phyloP scores from a whole-genome alignment of 2,888 invertebrate genomes.

The Villa cingulata region DNA sequence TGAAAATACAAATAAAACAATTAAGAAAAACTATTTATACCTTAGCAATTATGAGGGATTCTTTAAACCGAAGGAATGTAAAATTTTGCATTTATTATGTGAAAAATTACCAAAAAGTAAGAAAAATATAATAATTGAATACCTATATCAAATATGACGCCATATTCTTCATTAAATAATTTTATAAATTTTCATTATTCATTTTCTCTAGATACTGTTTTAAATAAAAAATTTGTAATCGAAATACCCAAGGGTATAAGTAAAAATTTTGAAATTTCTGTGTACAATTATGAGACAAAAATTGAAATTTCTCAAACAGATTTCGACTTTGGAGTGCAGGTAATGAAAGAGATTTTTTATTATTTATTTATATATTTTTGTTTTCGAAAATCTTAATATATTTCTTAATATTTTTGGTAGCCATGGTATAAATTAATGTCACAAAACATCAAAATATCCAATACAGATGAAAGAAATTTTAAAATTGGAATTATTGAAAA shows the following conservation, averaged over 20 bases:
- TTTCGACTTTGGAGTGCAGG: constrained; percentile 24
- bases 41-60: not conserved
- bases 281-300: constrained; percentile 22
- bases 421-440: constrained; percentile 21
- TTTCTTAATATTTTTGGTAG: not conserved
- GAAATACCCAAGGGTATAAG: constrained; percentile 22
- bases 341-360: constrained; percentile 9
- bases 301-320: constrained; percentile 21
- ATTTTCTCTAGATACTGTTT: constrained; percentile 14
- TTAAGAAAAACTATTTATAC: not conserved
- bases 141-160: too few species aligned
- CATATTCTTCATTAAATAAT: too few species aligned
- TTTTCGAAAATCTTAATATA: too few species aligned
- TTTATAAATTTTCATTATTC: not conserved
- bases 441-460: constrained; percentile 15
- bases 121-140: not conserved
- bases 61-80: not conserved
- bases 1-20: not conserved
- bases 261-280: constrained; percentile 19
- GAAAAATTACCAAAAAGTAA: not conserved
- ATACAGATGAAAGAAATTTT: constrained; percentile 3
- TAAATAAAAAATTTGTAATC: constrained; percentile 20
- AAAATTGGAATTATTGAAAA: constrained; percentile 2
- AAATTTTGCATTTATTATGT: not conserved
- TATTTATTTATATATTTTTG: too few species aligned